Percentiles rank a stretch among this genome's conserved stretches.
Conservation (phyloP, 2,888 invertebrate species). For the Podabrus alpinus region DNA sequence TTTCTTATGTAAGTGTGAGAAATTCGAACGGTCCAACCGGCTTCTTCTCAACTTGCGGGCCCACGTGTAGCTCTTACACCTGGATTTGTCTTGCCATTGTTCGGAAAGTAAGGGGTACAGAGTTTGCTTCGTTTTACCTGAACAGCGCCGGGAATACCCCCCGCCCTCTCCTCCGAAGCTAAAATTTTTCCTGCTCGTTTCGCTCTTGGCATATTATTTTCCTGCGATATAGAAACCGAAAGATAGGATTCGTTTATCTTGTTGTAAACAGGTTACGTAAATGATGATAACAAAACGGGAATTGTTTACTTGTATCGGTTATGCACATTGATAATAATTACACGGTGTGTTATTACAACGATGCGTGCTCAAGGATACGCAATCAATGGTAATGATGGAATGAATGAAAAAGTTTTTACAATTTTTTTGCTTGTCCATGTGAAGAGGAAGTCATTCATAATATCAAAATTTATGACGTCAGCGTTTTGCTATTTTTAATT, state of each 20-base stretch:
- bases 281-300: not conserved
- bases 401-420: constrained; percentile 21
- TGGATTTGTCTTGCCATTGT: not conserved
- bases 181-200: not conserved
- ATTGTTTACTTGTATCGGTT: not conserved
- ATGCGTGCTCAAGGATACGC: constrained; percentile 17
- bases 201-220: not conserved
- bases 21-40: not conserved
- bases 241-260: not conserved
- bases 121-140: too few relatives aligned
- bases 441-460: constrained; percentile 32
- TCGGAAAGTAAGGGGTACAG: too few relatives aligned
- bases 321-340: constrained; percentile 4
- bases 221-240: not conserved
- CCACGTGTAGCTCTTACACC: not conserved
- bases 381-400: constrained; percentile 22
- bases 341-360: constrained; percentile 4
- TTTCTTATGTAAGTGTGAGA: not conserved
- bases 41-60: not conserved
- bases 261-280: constrained; percentile 4
- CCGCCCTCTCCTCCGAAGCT: too few relatives aligned
- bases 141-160: too few relatives aligned
- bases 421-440: constrained; percentile 19
- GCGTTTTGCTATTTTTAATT: not conserved
- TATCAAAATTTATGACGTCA: constrained; percentile 27